Conservation (phyloP, 2,888 invertebrate species). For the Cerastis leucographa region DNA sequence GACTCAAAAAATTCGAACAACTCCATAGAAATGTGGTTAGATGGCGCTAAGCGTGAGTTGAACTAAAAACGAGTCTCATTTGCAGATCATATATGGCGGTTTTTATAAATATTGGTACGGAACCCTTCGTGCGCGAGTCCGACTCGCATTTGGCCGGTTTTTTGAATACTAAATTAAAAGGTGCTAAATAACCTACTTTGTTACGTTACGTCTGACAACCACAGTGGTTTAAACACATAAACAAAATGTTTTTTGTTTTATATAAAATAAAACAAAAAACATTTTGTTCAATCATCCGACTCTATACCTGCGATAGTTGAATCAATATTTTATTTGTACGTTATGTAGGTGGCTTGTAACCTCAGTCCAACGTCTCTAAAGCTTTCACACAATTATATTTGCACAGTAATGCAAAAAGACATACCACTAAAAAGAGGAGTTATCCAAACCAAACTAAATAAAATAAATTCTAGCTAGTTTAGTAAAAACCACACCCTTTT, state of each 20-base stretch:
- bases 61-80: no score
- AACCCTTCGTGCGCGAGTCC: no score
- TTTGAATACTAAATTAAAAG: constrained; percentile 38
- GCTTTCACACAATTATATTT: constrained; percentile 56
- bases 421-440: neutral
- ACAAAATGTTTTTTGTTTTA: no score
- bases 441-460: neutral
- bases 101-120: no score
- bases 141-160: no score
- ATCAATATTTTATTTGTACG: constrained; percentile 50
- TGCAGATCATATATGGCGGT: no score
- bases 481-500: neutral
- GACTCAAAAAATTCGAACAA: no score
- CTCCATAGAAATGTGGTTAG: no score
- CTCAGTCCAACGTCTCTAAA: constrained; percentile 37
- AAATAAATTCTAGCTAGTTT: neutral
- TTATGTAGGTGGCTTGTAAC: constrained; percentile 46
- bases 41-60: no score
- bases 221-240: no score
- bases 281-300: constrained; percentile 54
- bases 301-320: constrained; percentile 42
- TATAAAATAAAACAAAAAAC: constrained; percentile 60
- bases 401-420: constrained; percentile 33
- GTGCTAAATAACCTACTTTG: constrained; percentile 59
- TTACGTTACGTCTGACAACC: constrained; percentile 62